Conservation (phyloP, 2,797 vertebrate species). For the Capromys pilorides region DNA sequence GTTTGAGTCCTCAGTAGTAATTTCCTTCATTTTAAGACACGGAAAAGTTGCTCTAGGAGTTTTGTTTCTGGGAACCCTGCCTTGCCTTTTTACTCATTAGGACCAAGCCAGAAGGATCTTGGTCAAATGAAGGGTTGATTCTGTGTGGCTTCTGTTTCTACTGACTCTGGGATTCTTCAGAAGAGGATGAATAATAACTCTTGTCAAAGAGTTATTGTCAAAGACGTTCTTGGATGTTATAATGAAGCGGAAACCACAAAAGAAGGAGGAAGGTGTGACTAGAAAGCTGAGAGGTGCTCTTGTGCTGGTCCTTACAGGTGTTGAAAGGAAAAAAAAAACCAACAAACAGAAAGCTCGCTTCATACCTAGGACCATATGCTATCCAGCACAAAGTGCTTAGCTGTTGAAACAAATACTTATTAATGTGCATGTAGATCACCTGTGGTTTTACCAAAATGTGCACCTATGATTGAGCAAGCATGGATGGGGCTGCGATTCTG, state of each 20-base stretch:
- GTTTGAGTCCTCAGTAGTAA: neutral
- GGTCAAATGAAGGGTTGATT: neutral
- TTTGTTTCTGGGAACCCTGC: neutral
- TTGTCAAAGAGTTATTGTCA: neutral
- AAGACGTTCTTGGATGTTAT: neutral
- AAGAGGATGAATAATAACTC: neutral
- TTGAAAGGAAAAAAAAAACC: neutral
- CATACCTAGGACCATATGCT: neutral
- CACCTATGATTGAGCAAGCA: neutral
- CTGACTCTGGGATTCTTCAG: neutral
- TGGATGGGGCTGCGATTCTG: neutral
- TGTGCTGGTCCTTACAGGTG: too few relatives aligned
- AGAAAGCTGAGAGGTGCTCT: neutral
- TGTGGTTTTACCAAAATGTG: neutral
- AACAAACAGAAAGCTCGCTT: neutral
- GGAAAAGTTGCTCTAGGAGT: neutral
- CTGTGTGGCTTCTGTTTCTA: neutral
- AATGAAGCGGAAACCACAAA: neutral
- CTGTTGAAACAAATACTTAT: neutral
- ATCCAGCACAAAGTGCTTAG: neutral
- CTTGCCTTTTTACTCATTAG: neutral
- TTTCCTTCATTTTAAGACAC: conserved; percentile 9
- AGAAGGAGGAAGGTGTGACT: neutral
- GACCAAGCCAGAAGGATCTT: neutral
- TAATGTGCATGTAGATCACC: neutral